These are phyloP conservation scores for Caenorhabditis sp. DNA, from an alignment of 2,888 invertebrate species.

Conservation along the genomic window DNA sequence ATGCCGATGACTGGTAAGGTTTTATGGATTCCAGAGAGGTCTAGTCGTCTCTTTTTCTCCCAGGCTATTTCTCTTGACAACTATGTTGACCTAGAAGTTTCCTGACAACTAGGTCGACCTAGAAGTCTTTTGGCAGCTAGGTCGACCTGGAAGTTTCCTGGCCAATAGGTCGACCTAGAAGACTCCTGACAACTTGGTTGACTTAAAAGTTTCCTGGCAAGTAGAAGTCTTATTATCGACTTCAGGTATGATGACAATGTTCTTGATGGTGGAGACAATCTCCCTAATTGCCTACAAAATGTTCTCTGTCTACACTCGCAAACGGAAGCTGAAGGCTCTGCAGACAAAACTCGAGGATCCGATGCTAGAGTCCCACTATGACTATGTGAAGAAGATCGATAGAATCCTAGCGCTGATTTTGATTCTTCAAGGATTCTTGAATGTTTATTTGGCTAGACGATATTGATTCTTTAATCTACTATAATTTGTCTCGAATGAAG, in stretches of 20 bases:
- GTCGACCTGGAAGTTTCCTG: too few species aligned
- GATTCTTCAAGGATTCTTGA: not conserved
- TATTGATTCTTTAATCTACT: not conserved
- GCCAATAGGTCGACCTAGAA: too few species aligned
- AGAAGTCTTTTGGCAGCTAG: too few species aligned
- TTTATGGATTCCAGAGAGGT: too few species aligned
- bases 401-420: not conserved
- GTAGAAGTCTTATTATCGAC: too few species aligned
- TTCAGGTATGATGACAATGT: not conserved
- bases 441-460: constrained; percentile 4
- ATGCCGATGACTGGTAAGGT: constrained; percentile 49
- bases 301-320: constrained; percentile 6
- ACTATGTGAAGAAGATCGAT: not conserved
- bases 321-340: not conserved
- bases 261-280: constrained; percentile 6
- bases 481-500: not conserved
- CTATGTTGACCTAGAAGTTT: too few species aligned
- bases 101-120: too few species aligned
- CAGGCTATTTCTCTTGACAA: too few species aligned
- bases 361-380: not conserved
- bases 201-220: too few species aligned
- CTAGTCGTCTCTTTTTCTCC: too few species aligned
- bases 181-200: too few species aligned
- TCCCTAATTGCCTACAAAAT: not conserved
- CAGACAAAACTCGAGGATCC: not conserved